phyloP scores from a whole-genome alignment of 2,888 invertebrate genomes.

The Stenolophus ochropezus region DNA sequence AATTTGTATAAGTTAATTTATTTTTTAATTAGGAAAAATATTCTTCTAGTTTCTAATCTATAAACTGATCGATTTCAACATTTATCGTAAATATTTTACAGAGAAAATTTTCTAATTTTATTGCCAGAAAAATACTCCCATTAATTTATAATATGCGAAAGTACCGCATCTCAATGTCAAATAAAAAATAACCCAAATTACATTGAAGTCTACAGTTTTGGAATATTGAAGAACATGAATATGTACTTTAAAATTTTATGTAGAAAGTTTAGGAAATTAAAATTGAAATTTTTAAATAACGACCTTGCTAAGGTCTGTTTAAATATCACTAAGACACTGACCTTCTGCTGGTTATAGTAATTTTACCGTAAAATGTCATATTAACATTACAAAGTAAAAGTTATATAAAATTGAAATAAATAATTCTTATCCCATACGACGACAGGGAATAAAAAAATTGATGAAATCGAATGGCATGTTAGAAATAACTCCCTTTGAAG shows the following conservation, averaged over 20 bases:
- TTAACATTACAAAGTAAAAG: neutral
- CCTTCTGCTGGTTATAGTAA: slow-evolving; percentile 12
- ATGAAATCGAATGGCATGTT: no score
- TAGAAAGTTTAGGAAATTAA: slow-evolving; percentile 27
- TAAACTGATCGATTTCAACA: neutral
- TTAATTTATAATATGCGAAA: neutral
- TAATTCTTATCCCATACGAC: no score
- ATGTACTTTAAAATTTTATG: neutral
- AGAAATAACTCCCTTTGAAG: no score
- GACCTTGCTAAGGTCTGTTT: slow-evolving; percentile 16
- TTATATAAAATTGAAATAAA: no score
- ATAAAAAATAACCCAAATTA: slow-evolving; percentile 24
- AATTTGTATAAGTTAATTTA: slow-evolving; percentile 6
- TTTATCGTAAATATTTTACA: neutral
- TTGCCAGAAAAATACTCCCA: neutral
- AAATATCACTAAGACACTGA: slow-evolving; percentile 28
- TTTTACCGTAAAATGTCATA: slow-evolving; percentile 7
- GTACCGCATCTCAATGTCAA: neutral
- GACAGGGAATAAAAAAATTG: no score
- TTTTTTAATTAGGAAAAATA: slow-evolving; percentile 22
- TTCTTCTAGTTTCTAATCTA: slow-evolving; percentile 10
- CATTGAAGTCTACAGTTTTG: neutral
- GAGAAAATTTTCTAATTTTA: neutral
- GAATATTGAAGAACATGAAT: neutral
- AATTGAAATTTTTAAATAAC: slow-evolving; percentile 17